Evolutionary conservation across 2,113 vertebrate species (phyloP).

Genomic region (Leptobrachium leishanense): DNA sequence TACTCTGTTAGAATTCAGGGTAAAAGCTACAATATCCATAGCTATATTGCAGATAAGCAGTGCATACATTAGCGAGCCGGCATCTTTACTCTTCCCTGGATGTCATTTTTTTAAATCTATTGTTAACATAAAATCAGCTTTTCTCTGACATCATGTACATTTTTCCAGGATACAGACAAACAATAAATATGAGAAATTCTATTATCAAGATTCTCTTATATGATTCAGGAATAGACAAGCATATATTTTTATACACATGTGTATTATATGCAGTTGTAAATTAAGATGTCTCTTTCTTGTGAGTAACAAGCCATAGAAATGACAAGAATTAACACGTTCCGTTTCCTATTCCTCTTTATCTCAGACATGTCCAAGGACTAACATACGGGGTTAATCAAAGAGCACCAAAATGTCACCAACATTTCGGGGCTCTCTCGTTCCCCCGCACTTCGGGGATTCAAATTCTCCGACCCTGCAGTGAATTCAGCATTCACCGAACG

Average conservation of each 20-base stretch:
- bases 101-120: conserved; percentile 34
- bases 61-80: conserved; percentile 19
- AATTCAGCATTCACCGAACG: too few species aligned
- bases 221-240: conserved; percentile 35
- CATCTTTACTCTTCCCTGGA: neutral
- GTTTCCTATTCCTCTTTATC: conserved; percentile 2
- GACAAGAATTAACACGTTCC: conserved; percentile 4
- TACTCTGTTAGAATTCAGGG: conserved; percentile 4
- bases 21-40: conserved; percentile 3
- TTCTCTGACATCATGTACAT: conserved; percentile 20
- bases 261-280: conserved; percentile 1
- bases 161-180: conserved; percentile 32
- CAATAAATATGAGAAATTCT: conserved; percentile 35
- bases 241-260: neutral
- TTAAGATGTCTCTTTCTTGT: conserved; percentile 1
- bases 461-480: too few species aligned
- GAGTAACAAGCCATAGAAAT: conserved; percentile 18
- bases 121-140: conserved; percentile 45
- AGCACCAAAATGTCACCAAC: too few species aligned
- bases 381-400: neutral
- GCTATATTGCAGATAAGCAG: conserved; percentile 14
- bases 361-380: conserved; percentile 11
- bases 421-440: too few species aligned
- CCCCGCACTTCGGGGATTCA: too few species aligned
- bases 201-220: conserved; percentile 29